Conservation (phyloP, 2,113 vertebrate species). For the Pteronura brasiliensis region DNA sequence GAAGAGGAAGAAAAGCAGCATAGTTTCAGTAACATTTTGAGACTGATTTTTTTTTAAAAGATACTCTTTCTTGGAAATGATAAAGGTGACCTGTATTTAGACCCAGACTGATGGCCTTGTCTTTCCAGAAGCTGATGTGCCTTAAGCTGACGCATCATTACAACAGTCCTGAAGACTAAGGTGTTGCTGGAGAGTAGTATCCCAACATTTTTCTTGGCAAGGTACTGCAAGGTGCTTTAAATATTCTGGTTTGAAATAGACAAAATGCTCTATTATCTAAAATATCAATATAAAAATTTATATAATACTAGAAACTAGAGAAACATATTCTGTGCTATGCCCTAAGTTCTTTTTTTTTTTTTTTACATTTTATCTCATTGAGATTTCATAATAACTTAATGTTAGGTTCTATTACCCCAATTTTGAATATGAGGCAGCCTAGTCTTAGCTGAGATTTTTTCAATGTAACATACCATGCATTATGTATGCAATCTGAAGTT, state of each 20-base stretch:
- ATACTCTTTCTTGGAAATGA: background rate
- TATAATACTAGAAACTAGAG: background rate
- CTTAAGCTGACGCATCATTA: background rate
- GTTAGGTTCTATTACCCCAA: background rate
- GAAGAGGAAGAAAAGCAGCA: background rate
- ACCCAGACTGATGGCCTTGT: background rate
- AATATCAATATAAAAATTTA: background rate
- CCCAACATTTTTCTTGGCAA: background rate
- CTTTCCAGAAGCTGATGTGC: background rate
- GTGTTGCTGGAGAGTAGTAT: rapidly evolving
- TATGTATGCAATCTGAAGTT: background rate
- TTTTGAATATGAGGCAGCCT: background rate
- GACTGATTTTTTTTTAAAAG: background rate
- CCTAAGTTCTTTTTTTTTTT: background rate
- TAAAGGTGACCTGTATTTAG: background rate
- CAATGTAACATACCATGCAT: background rate
- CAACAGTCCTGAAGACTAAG: background rate
- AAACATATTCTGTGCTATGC: background rate
- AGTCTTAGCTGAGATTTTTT: background rate
- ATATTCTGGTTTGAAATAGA: background rate
- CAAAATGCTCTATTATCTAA: background rate
- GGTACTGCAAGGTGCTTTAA: background rate
- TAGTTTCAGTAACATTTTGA: background rate
- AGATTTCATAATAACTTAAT: background rate
- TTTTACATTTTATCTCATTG: background rate